Base-by-base conservation (phyloP, 2,888 invertebrate species). In the Neoascia interrupta region DNA sequence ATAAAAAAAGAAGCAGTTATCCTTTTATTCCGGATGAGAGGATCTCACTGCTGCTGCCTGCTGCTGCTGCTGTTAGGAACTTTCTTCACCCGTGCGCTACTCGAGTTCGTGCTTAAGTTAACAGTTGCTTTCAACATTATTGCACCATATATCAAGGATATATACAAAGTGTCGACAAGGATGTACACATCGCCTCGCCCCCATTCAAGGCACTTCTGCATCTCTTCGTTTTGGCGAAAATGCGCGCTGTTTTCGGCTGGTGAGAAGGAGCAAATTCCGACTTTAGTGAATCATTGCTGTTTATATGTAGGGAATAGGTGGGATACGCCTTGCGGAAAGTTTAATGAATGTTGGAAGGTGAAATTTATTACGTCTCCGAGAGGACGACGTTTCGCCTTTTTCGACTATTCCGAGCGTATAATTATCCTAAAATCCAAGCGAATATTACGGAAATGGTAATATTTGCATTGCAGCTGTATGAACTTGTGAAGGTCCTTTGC, bases 111-210 rank as follows among this genome's bases (percentile, higher is more conserved):
- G 61, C 68, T 68, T 56, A 73, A 79, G 66, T 73, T 73, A 68
- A 61, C 61, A 66, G 79, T 72, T 72, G 54, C 70, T 76, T 76
- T 72, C 72, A 66, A 39, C 68, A 45, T 68, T 74, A 74, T 74
- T 74, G 61, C 74, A 60, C 51, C 58, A 58, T 73, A 58, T 51
- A 74, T 68, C 47, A 61, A 13, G 39, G 45, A 28, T 54, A 41
- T 54, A 45, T 26, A 36, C 39, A 43, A 23, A 75, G 60, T 66
- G 72, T 72, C 76, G 76, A 54, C 72, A 76, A 31, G 49, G 41
- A 66, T 66, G 54, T 66, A 21, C 41, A 43, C 36, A 41, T 11
- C 31, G 37, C 31, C 26, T n/a, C n/a, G n/a, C n/a, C n/a, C n/a
- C n/a, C n/a, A n/a, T n/a, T n/a, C n/a, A n/a, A n/a, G n/a, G n/a